Base-by-base conservation (phyloP, 2,113 vertebrate genomes). In the Archilochus colubris region DNA sequence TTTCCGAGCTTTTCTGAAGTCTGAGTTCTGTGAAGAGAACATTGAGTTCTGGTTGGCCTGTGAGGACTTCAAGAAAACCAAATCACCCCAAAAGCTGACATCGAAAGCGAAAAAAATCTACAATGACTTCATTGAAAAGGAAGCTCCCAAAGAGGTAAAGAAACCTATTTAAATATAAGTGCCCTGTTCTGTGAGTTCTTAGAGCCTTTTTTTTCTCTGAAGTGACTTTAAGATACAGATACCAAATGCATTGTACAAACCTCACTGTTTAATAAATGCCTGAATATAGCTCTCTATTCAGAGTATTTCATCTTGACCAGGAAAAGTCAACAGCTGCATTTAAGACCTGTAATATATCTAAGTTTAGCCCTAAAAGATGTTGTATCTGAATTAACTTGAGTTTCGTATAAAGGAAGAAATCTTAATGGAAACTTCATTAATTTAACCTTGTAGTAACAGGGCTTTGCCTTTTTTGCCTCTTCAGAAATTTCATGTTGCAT, bases 11-110 rank as follows among this genome's bases (percentile, higher is more conserved):
- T 99, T 99, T 96, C 93, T 99, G 88, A 98, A 96, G 95, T 99
- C 99, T 0, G 99, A 99, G 82, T 99, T 98, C 97, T 99, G 99
- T 4, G 97, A 99, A 87, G 99, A 99, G 95, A 99, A 99, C 95
- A 98, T 99, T 0, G 98, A 98, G 64, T 99, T 99, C 97, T 99
- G 99, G 99, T 64, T 98, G 64, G 98, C 98, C 48, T 99, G 99
- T 11, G 98, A 99, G 88, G 98, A 99, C n/a, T 99, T 98, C 94
- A 99, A 98, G 91, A 99, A 98, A 79, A 98, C 86, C 0, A 98
- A 98, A 10, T 98, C 98, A 5, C 97, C 96, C 23, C 97, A 97
- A 87, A 98, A 99, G 51, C 90, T 98, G 82, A 96, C 86, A 33
- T 97, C 97, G 0, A 99, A 98, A 92, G 99, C 99, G 73, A 98